Base-by-base conservation (phyloP, 2,797 vertebrate species). In the Lates japonicus region DNA sequence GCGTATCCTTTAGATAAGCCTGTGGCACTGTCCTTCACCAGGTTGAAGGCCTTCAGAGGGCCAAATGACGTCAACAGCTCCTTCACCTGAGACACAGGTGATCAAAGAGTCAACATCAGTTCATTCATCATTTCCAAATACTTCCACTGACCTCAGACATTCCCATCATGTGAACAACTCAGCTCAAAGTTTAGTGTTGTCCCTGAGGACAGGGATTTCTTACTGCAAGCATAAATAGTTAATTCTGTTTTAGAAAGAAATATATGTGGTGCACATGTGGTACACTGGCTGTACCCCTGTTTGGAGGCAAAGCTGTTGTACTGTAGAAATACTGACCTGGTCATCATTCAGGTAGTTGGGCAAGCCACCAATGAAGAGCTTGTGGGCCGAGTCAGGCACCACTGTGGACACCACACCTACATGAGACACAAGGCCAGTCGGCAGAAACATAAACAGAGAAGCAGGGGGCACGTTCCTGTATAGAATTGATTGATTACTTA, bases 301-400 rank as follows among this genome's bases (percentile, higher is more conserved):
- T 62, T 39, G n/a, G 35, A 70, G 3, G n/a, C 7, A n/a, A 41
- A 58, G 42, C 11, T 16, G 14, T 39, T 59, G 25, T 71, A 14
- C 42, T 49, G 31, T 22, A 58, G 13, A 74, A 77, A 76, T 55
- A 80, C 91, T 58, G 82, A 98, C 97, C 97, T 98, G 97, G 92
- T 98, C 97, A 73, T 98, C 97, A 19, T 98, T 98, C 90, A 98
- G 96, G 90, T 98, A 98, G 93, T 98, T 98, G 75, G 97, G 97
- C 84, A 98, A 93, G 57, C 97, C 97, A 25, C 97, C 97, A 14
- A 98, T 98, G 88, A 98, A 98, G 70, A 98, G 95, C 89, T 98
- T 98, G 93, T 98, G 97, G 66, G 97, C 97, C 0, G 97, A 98
- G 91, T 98, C 97, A 0, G 97, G 97, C 60, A 98, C 97, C 89